Conservation (phyloP, 53 echinoderm and acorn worm species). For the Glandiceps talaboti region DNA sequence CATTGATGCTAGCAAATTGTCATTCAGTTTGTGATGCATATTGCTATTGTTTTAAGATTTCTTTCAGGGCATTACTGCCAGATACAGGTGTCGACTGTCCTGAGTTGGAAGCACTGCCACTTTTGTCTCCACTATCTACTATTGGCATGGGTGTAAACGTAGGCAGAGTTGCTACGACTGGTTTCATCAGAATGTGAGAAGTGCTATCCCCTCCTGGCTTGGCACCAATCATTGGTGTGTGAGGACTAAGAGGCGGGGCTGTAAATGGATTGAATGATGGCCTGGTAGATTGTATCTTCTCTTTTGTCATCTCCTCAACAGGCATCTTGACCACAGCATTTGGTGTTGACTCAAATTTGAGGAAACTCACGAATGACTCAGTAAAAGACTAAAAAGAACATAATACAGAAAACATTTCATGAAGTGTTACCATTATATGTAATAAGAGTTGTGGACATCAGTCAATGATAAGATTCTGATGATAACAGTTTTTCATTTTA, state of each 20-base stretch:
- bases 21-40: not conserved
- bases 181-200: slow-evolving; percentile 14
- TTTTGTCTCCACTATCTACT: slow-evolving; percentile 18
- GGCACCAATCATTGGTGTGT: not conserved
- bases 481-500: too few relatives aligned
- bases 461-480: too few relatives aligned
- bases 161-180: slow-evolving; percentile 7
- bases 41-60: slow-evolving; percentile 23
- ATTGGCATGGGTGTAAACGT: slow-evolving; percentile 28
- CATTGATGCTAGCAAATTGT: not conserved
- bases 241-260: slow-evolving; percentile 23
- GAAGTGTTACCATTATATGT: too few relatives aligned
- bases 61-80: slow-evolving; percentile 21
- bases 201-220: slow-evolving; percentile 7
- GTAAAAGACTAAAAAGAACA: slow-evolving; percentile 58
- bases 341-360: slow-evolving; percentile 69
- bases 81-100: slow-evolving; percentile 13
- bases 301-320: slow-evolving; percentile 78
- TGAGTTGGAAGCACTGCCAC: slow-evolving; percentile 9
- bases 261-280: slow-evolving; percentile 86
- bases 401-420: too few relatives aligned
- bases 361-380: slow-evolving; percentile 73
- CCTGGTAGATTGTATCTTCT: slow-evolving; percentile 15
- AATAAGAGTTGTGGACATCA: too few relatives aligned
- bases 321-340: slow-evolving; percentile 53